Percentiles rank a stretch among this genome's conserved stretches.
These are phyloP conservation scores for Telmatochromis brachygnathus DNA, from an alignment of 2,113 vertebrate species.

Conservation along the genomic window DNA sequence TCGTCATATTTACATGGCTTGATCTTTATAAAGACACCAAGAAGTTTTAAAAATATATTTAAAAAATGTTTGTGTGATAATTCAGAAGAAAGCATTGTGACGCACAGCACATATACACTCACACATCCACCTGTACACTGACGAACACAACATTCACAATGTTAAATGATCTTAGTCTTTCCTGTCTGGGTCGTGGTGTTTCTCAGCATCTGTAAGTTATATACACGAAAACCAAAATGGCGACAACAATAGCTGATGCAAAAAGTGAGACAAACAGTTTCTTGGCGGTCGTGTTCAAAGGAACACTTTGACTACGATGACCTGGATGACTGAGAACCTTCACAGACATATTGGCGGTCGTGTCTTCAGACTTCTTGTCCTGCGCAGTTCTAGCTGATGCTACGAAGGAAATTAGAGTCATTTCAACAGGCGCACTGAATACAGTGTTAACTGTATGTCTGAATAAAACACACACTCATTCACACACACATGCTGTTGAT, in stretches of 20 bases:
- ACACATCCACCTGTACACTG: background rate
- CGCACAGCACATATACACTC: background rate
- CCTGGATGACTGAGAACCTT: too few species aligned
- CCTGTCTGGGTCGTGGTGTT: background rate
- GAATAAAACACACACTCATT: too few species aligned
- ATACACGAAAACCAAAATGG: accelerated
- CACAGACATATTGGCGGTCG: too few species aligned
- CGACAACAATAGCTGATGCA: background rate
- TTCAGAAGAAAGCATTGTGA: background rate
- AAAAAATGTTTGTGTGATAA: background rate
- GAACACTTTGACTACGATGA: too few species aligned
- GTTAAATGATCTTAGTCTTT: background rate
- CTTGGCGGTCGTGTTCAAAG: too few species aligned
- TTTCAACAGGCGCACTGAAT: too few species aligned
- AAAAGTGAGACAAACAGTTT: background rate
- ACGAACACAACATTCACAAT: background rate
- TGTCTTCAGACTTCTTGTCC: too few species aligned
- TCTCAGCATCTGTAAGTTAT: background rate
- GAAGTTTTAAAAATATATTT: background rate
- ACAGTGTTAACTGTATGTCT: too few species aligned
- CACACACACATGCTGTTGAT: too few species aligned
- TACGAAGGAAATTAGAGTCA: too few species aligned
- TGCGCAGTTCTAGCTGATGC: too few species aligned
- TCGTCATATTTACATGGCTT: background rate
- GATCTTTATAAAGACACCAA: background rate